Evolutionary conservation across 92 coral and sea anemone genomes (phyloP), one percentile per base, ranked within the genome.

Genomic region (Ricordea florida): DNA sequence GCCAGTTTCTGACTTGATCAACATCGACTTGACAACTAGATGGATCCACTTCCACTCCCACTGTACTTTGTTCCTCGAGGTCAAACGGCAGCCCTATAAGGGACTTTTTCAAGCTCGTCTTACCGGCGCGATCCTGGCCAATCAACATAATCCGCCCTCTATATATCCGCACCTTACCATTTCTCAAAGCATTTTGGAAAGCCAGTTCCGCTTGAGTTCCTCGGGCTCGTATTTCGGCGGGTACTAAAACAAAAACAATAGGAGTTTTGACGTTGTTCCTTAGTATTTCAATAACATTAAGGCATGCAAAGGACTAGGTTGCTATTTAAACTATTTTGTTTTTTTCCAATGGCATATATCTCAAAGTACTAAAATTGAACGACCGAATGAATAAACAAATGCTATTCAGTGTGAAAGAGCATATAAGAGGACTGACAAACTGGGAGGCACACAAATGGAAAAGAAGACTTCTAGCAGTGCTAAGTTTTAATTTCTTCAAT

Each of bases 101-200:
- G 42, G 78, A 83, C 62, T 89, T 89, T 57, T 84, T 85, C 9
- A 89, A 74, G 60, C 89, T 84, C 10, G 90, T 89, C 70, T 87
- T 89, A 10, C 94, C 94, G 22, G 87, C 94, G 17, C 90, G 73
- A 36, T 85, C 84, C 66, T 85, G 94, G 2, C 89, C 84, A 74
- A 89, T 82, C 1, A 83, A 24, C 89, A 83, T 76, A 24, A 83
- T 66, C 41, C 89, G 89, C n/a, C 83, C 89, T 2, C 89, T 83
- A 36, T 76, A 83, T 27, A 83, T 84, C 36, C 49, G 59, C 50
- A 83, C 89, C 14, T 32, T 76, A 7, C 89, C 89, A 18, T 33
- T 43, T 21, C 45, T 48, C 43, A 83, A 23, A 3, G 83, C 84
- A 4, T 57, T 78, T 36, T 46, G 57, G 20, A 76, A 83, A 3